Conservation (phyloP, 2,888 invertebrate species). For the Perizoma affinitatum region DNA sequence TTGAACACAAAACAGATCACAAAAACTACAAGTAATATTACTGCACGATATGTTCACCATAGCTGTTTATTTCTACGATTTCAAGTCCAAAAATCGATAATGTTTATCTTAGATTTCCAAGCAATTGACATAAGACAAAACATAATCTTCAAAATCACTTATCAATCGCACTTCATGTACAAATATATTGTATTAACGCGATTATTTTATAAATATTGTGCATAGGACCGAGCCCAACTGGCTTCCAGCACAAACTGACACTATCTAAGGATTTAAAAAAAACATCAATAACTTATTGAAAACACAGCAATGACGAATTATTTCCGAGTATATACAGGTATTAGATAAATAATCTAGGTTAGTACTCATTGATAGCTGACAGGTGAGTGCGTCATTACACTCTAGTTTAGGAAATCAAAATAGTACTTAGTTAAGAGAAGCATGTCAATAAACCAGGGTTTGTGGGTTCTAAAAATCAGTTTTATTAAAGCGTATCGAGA, state of each 20-base stretch:
- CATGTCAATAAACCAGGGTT: too few relatives aligned
- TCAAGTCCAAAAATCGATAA: conserved; percentile 41
- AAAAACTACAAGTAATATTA: conserved; percentile 29
- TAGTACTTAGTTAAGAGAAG: too few relatives aligned
- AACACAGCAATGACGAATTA: conserved; percentile 17
- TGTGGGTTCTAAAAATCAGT: too few relatives aligned
- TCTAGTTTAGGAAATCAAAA: too few relatives aligned
- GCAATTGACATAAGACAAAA: conserved; percentile 23
- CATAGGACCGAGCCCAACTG: conserved; percentile 1
- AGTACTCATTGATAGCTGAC: conserved; percentile 9
- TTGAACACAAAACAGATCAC: conserved; percentile 25
- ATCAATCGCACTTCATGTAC: conserved; percentile 6
- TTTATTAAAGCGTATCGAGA: too few relatives aligned
- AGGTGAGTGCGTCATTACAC: conserved; percentile 6
- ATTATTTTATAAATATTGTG: neutral
- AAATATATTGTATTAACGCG: neutral
- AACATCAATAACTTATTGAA: conserved; percentile 14
- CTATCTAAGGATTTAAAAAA: conserved; percentile 13
- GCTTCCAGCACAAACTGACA: conserved; percentile 13
- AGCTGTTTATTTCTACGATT: conserved; percentile 8
- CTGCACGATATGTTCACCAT: conserved; percentile 34
- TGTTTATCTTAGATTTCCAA: conserved; percentile 30
- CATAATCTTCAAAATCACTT: conserved; percentile 26
- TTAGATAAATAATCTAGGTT: conserved; percentile 27
- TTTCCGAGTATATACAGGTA: conserved; percentile 7